These are phyloP conservation scores for Lymantria dispar DNA, from an alignment of 2,888 invertebrate genomes.

Conservation along the genomic window DNA sequence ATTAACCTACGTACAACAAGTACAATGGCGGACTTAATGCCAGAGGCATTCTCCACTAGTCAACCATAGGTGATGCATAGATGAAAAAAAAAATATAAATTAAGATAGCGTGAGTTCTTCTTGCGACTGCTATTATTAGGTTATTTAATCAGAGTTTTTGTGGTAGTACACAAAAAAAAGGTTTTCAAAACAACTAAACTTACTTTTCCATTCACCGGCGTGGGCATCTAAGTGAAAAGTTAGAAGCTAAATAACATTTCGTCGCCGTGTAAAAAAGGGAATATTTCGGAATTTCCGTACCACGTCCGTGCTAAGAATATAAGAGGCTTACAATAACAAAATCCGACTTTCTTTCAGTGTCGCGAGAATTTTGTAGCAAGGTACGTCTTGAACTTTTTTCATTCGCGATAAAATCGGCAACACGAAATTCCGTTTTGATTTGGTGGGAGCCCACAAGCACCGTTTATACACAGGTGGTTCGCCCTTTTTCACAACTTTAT, in stretches of 20 bases:
- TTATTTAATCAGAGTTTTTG: no score
- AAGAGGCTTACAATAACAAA: slow-evolving; percentile 69
- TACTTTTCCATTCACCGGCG: slow-evolving; percentile 50
- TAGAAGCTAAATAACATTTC: slow-evolving; percentile 64
- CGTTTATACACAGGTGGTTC: slow-evolving; percentile 50
- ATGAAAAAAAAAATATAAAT: no score
- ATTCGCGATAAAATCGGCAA: slow-evolving; percentile 48
- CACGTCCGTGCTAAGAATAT: slow-evolving; percentile 63
- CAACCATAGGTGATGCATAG: no score
- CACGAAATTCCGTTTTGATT: slow-evolving; percentile 52
- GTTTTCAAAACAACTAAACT: slow-evolving; percentile 62
- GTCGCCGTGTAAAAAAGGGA: slow-evolving; percentile 41
- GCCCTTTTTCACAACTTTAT: slow-evolving; percentile 53
- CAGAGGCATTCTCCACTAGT: no score
- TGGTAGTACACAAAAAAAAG: no score
- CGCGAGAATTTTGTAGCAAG: slow-evolving; percentile 40
- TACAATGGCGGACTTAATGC: no score
- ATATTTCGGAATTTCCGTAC: slow-evolving; percentile 38
- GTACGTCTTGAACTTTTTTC: slow-evolving; percentile 57
- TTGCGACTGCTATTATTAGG: no score
- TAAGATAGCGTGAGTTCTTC: no score
- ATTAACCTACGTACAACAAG: no score
- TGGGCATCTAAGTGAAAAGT: slow-evolving; percentile 75
- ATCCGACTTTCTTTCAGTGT: slow-evolving; percentile 49
- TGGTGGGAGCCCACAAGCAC: slow-evolving; percentile 34